Evolutionary conservation across 1,140 invertebrate genomes (phyloP).

Genomic region (Drosophila gunungcola): DNA sequence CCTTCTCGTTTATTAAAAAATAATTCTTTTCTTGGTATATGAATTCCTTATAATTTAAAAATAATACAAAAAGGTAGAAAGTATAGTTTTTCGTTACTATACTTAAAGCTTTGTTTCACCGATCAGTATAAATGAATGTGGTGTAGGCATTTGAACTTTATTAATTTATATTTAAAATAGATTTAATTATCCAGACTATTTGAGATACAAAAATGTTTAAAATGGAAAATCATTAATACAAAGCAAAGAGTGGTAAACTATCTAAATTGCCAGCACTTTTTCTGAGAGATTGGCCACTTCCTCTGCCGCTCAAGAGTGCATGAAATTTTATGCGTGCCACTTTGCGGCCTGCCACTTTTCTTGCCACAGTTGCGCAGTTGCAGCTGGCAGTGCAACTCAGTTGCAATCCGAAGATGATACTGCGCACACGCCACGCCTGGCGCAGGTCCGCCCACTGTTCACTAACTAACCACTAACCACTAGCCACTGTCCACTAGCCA

Average conservation of each 20-base stretch:
- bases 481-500: neutral
- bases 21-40: too few species aligned
- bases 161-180: too few species aligned
- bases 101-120: too few species aligned
- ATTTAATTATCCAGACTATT: too few species aligned
- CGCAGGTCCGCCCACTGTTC: conserved; percentile 62
- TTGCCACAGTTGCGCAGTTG: conserved; percentile 12
- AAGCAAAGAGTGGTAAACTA: neutral
- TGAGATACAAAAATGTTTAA: too few species aligned
- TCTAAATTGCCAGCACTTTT: neutral
- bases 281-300: conserved; percentile 38
- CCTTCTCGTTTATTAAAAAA: too few species aligned
- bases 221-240: too few species aligned
- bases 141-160: too few species aligned
- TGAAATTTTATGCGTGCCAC: conserved; percentile 83
- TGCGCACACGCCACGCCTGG: conserved; percentile 81
- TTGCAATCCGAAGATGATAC: conserved; percentile 77
- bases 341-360: conserved; percentile 50
- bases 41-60: too few species aligned
- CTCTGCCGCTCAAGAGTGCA: conserved; percentile 73
- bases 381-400: conserved; percentile 45
- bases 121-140: too few species aligned
- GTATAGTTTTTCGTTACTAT: too few species aligned
- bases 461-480: conserved; percentile 4
- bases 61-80: too few species aligned